These are phyloP conservation scores for Bombylius discolor DNA, from an alignment of 2,888 invertebrate species.

Conservation along the genomic window DNA sequence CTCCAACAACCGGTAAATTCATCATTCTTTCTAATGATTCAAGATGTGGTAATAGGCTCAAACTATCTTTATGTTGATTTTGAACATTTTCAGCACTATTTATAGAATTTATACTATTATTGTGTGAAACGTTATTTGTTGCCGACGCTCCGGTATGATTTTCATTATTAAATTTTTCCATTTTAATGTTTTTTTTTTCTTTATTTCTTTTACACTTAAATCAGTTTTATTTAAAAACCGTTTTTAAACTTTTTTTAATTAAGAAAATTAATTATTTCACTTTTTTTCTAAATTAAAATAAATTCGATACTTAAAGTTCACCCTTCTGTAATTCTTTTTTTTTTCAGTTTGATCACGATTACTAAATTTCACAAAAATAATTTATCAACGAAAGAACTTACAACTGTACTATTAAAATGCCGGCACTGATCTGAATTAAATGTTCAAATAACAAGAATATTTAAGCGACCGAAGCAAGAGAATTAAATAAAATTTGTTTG, in stretches of 20 bases:
- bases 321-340: too few species aligned
- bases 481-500: too few species aligned
- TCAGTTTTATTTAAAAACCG: too few species aligned
- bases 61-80: conserved; percentile 21
- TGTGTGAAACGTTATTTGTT: neutral
- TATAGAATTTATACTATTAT: neutral
- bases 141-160: neutral
- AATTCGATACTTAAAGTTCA: too few species aligned
- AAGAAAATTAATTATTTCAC: too few species aligned
- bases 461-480: neutral
- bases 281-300: too few species aligned
- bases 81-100: neutral
- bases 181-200: neutral
- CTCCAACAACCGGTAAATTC: conserved; percentile 43
- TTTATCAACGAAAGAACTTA: too few species aligned
- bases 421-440: conserved; percentile 5
- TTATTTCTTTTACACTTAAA: too few species aligned
- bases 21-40: conserved; percentile 44
- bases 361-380: too few species aligned
- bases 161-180: conserved; percentile 1
- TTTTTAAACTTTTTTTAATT: too few species aligned
- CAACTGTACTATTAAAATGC: neutral
- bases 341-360: too few species aligned
- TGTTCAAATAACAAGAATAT: neutral
- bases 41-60: conserved; percentile 36